phyloP scores from a whole-genome alignment of 2,888 invertebrate genomes.

The Zaprionus obscuricornis region DNA sequence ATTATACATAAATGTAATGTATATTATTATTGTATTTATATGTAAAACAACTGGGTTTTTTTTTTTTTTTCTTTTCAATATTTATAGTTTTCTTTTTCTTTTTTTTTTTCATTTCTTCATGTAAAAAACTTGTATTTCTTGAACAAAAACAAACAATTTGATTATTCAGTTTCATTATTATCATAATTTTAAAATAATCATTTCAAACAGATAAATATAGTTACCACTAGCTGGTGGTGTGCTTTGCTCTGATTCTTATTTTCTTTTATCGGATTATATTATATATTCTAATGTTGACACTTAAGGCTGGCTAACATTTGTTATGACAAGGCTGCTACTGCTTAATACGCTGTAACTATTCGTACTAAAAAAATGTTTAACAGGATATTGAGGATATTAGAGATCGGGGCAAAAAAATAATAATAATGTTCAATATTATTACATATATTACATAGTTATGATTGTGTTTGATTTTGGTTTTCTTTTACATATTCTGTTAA shows the following conservation, averaged over 20 bases:
- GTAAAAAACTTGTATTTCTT: constrained; percentile 74
- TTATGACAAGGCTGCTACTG: constrained; percentile 41
- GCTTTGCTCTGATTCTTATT: constrained; percentile 16
- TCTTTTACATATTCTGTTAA: too few species aligned
- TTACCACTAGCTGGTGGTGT: constrained; percentile 50
- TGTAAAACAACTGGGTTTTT: constrained; percentile 62
- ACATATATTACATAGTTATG: constrained; percentile 28
- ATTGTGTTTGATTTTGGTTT: neutral
- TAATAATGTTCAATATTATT: too few species aligned
- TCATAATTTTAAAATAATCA: constrained; percentile 69
- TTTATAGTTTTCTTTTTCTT: constrained; percentile 50
- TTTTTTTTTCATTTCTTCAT: constrained; percentile 56
- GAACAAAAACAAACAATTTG: constrained; percentile 76
- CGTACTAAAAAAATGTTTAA: constrained; percentile 30
- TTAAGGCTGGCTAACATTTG: constrained; percentile 12
- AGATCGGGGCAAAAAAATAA: neutral
- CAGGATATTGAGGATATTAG: neutral
- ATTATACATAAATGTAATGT: constrained; percentile 3
- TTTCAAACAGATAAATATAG: constrained; percentile 68
- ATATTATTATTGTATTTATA: constrained; percentile 6
- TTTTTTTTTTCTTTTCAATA: constrained; percentile 61
- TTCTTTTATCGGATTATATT: constrained; percentile 14
- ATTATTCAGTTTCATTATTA: constrained; percentile 63
- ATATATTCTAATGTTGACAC: constrained; percentile 15
- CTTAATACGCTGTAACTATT: constrained; percentile 31